Base-by-base conservation (phyloP, 2,888 invertebrate species). In the Neuroscelio doddi region DNA sequence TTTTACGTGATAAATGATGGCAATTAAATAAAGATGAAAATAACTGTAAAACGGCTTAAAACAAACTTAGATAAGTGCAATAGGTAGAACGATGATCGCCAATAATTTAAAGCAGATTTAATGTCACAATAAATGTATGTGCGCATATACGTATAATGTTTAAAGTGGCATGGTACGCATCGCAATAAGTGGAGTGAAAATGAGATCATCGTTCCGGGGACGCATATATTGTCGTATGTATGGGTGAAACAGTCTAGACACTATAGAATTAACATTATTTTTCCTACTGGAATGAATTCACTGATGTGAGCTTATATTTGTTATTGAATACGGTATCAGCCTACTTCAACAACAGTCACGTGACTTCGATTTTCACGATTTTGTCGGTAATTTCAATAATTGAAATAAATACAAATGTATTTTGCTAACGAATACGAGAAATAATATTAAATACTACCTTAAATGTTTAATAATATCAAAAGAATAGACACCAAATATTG, bases 121-220 rank as follows among this genome's bases (percentile, higher is more conserved):
- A 55, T 55, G 45, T 36, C 46, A 39, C 39, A 45, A 17, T 16
- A 24, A 44, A 38, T 55, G 45, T 46, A 46, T 39, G 39, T 38
- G 45, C 38, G 29, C 29, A 30, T 30, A 30, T 15, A 45, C 14
- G 38, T 44, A 36, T 44, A 42, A 42, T 45, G 53, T 36, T 53
- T 32, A 34, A 30, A 26, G 38, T 55, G 45, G 46, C 39, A 45
- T 32, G 51, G 50, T 50, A 42, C 58, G 52, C 57, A 49, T 57
- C 65, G 65, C 66, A 66, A 68, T 72, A 76, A 79, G 77, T 75
- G 72, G 75, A 75, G 71, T 75, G 77, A 79, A 79, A 79, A 78
- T 77, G 79, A 79, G 78, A 79, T 80, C 80, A 79, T 79, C 78
- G 73, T 75, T 72, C 70, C 68, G 68, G 68, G 69, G 70, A 67